These are phyloP conservation scores for Craterocephalus amniculus DNA, from an alignment of 2,797 vertebrate genomes.

Conservation along the genomic window DNA sequence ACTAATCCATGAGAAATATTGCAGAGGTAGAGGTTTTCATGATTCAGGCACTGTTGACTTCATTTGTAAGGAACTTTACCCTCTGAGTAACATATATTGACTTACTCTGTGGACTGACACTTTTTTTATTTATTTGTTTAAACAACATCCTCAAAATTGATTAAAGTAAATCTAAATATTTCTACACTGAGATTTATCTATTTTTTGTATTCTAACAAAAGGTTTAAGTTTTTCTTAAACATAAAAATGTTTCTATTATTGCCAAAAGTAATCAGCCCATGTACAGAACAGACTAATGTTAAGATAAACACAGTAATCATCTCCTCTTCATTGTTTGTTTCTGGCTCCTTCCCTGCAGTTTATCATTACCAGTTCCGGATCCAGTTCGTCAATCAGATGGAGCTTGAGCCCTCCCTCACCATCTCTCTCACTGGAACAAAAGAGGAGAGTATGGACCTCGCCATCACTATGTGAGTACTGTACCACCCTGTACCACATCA, in stretches of 20 bases:
- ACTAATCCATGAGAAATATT: no score
- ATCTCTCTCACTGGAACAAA: slow-evolving; percentile 88
- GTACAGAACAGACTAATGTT: neutral
- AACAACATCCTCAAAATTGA: neutral
- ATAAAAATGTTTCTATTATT: no score
- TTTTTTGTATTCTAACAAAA: no score
- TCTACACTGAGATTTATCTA: neutral
- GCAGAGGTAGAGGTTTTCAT: neutral
- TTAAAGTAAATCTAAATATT: neutral
- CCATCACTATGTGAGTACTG: slow-evolving; percentile 87
- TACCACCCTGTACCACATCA: slow-evolving; percentile 21
- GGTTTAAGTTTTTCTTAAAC: no score
- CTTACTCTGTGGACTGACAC: neutral
- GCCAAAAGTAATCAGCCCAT: neutral
- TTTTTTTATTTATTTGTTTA: neutral
- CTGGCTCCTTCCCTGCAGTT: slow-evolving; percentile 75
- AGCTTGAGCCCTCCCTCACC: slow-evolving; percentile 82
- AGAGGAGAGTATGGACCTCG: slow-evolving; percentile 84
- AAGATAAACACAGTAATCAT: neutral
- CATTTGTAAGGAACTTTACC: neutral
- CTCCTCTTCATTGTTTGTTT: neutral
- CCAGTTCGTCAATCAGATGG: slow-evolving; percentile 86
- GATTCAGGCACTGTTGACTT: neutral
- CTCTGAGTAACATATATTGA: neutral
- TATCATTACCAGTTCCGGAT: slow-evolving; percentile 95